These are phyloP conservation scores for Bimastos eiseni DNA, from an alignment of 2,888 invertebrate genomes.

Conservation along the genomic window DNA sequence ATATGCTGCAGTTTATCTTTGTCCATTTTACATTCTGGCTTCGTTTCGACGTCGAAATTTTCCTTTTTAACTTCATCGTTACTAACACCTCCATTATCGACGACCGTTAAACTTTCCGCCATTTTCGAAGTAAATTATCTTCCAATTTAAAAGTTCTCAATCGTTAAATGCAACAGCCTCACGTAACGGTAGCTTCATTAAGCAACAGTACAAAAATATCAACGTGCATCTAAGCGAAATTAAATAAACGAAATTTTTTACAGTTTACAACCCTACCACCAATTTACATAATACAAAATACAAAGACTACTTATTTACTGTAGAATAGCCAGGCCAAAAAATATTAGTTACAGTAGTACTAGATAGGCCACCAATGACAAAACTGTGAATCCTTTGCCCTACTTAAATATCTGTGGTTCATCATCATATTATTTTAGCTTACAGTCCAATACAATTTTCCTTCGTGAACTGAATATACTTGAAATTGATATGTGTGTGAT, in stretches of 20 bases:
- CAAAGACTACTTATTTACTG: too few species aligned
- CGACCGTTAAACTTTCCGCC: not conserved
- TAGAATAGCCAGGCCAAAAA: too few species aligned
- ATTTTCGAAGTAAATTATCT: not conserved
- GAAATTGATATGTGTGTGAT: too few species aligned
- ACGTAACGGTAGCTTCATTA: not conserved
- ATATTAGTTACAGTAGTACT: too few species aligned
- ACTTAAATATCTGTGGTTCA: too few species aligned
- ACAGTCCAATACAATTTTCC: too few species aligned
- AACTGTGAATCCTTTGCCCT: too few species aligned
- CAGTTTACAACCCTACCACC: not conserved
- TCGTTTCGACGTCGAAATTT: not conserved
- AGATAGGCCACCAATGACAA: too few species aligned
- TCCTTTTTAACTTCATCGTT: constrained; percentile 6
- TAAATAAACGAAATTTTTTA: not conserved
- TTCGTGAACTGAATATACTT: too few species aligned
- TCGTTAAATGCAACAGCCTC: not conserved
- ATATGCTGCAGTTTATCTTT: not conserved
- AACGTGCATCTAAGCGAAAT: not conserved
- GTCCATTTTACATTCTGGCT: not conserved
- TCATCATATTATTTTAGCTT: too few species aligned
- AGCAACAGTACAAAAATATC: not conserved
- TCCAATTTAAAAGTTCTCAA: not conserved
- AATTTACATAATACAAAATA: too few species aligned
- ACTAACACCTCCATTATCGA: constrained; percentile 3